phyloP scores from a whole-genome alignment of 2,797 vertebrate species.

The Oreochromis grahami region DNA sequence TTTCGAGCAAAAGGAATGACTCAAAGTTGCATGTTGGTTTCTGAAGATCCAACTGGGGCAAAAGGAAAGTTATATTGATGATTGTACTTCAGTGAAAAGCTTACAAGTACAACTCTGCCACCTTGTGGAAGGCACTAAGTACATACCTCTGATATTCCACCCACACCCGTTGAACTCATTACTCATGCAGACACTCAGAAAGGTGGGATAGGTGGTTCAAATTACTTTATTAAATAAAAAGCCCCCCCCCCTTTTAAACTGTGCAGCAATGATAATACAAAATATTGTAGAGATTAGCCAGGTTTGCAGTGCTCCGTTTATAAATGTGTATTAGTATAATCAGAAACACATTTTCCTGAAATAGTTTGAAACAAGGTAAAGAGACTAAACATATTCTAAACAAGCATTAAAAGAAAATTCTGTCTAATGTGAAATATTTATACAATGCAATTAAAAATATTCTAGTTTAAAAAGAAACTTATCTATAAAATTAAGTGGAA shows the following conservation, averaged over 20 bases:
- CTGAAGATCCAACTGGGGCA: not conserved
- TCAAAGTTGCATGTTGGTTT: not conserved
- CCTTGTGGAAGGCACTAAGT: conserved; percentile 33
- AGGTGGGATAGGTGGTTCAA: conserved; percentile 45
- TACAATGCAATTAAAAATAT: conserved; percentile 4
- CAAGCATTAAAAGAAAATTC: not conserved
- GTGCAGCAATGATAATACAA: conserved; percentile 60
- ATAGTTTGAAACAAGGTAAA: conserved; percentile 10
- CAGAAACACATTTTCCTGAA: conserved; percentile 37
- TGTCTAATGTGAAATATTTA: not conserved
- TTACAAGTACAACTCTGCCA: conserved; percentile 47
- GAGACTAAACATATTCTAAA: not conserved
- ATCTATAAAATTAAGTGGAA: not conserved
- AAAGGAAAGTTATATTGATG: not conserved
- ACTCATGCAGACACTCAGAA: not conserved
- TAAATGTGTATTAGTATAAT: conserved; percentile 24
- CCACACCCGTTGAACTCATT: not conserved
- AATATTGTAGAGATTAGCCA: conserved; percentile 52
- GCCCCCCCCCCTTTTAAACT: conserved; percentile 36
- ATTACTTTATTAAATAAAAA: conserved; percentile 69
- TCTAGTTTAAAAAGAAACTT: not conserved
- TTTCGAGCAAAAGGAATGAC: conserved; percentile 24
- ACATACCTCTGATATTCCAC: not conserved
- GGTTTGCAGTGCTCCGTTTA: conserved; percentile 48
- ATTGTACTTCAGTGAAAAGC: not conserved